Conservation (phyloP, 2,888 invertebrate genomes). For the Chamaedrilus cognettii region DNA sequence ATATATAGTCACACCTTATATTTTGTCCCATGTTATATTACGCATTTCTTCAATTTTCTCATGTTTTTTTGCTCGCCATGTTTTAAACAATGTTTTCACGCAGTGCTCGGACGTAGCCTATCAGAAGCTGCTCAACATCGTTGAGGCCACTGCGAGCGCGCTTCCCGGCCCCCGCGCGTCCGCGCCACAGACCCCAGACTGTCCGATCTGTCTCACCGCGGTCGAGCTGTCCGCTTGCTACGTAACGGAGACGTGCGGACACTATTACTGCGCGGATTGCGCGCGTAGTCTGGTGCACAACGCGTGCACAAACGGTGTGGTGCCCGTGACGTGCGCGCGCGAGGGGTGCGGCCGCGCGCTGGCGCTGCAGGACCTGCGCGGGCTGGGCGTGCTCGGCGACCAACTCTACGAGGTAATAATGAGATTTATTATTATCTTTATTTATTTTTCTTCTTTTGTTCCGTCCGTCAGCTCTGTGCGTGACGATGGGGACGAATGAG, state of each 20-base stretch:
- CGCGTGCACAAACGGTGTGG: slow-evolving; percentile 37
- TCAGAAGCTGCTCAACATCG: slow-evolving; percentile 9
- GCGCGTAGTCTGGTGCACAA: slow-evolving; percentile 33
- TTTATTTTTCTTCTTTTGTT: too few relatives aligned
- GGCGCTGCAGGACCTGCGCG: slow-evolving; percentile 30
- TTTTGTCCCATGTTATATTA: too few relatives aligned
- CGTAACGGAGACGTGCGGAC: slow-evolving; percentile 50
- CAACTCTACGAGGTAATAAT: slow-evolving; percentile 31
- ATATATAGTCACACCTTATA: too few relatives aligned
- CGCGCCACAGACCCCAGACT: slow-evolving; percentile 33
- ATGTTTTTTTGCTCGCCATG: too few relatives aligned
- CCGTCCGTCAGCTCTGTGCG: too few relatives aligned
- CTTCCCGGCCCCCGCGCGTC: neutral
- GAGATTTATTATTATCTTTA: too few relatives aligned
- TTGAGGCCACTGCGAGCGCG: neutral
- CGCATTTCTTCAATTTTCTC: too few relatives aligned
- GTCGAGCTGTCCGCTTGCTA: slow-evolving; percentile 42
- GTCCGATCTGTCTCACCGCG: slow-evolving; percentile 47
- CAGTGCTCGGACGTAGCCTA: slow-evolving; percentile 16
- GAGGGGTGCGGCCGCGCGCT: slow-evolving; percentile 42
- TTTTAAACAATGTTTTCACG: too few relatives aligned
- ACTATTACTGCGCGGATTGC: slow-evolving; percentile 49
- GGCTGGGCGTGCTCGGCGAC: slow-evolving; percentile 28
- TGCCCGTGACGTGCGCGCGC: slow-evolving; percentile 45
- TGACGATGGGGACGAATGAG: too few relatives aligned